Evolutionary conservation across 2,888 invertebrate species (phyloP).

Genomic region (Xestia rhomboidea): DNA sequence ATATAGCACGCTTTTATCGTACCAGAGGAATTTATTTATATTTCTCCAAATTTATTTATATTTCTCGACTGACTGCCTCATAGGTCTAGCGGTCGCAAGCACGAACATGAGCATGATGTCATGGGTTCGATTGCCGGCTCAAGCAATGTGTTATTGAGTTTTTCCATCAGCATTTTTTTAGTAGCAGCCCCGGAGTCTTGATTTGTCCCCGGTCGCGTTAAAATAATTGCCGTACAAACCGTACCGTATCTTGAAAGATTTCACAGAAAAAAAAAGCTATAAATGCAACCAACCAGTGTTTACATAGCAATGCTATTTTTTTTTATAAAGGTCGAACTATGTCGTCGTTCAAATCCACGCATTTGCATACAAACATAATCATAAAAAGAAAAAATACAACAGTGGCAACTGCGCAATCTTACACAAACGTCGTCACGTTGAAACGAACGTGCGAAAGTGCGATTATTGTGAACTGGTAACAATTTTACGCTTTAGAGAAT

Average conservation of each 20-base stretch:
- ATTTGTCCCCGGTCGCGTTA: too few species aligned
- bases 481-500: too few species aligned
- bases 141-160: too few species aligned
- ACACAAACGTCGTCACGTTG: background rate
- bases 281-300: too few species aligned
- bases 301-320: background rate
- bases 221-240: too few species aligned
- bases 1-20: background rate
- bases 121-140: too few species aligned
- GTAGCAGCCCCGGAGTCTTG: too few species aligned
- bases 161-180: too few species aligned
- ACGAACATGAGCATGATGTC: too few species aligned
- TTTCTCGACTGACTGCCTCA: too few species aligned
- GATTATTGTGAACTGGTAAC: too few species aligned
- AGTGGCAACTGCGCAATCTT: conserved; percentile 1
- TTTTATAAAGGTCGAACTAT: background rate
- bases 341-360: background rate
- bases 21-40: background rate
- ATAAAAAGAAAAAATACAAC: background rate
- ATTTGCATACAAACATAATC: background rate
- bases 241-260: background rate
- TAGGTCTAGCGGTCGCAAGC: too few species aligned
- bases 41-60: background rate
- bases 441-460: background rate
- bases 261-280: background rate